Evolutionary conservation across 2,888 invertebrate genomes (phyloP).

Genomic region (Euproctis similis): DNA sequence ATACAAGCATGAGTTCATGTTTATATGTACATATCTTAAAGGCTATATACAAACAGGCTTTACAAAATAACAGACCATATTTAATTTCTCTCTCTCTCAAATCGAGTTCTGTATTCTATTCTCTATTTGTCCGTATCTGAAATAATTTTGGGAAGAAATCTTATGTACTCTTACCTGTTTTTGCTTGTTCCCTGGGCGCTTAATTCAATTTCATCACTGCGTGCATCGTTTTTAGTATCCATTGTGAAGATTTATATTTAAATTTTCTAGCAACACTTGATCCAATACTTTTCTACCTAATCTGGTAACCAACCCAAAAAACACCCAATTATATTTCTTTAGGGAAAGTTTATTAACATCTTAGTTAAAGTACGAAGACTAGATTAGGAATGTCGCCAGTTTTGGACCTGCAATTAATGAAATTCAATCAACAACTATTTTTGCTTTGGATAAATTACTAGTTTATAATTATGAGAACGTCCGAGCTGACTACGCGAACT

Average conservation of each 20-base stretch:
- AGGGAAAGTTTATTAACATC: conserved; percentile 61
- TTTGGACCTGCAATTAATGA: conserved; percentile 49
- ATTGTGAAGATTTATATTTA: conserved; percentile 32
- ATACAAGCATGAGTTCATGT: no score
- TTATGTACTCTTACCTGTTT: conserved; percentile 36
- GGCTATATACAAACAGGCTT: no score
- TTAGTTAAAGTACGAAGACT: conserved; percentile 50
- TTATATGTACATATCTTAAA: no score
- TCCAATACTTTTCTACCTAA: conserved; percentile 25
- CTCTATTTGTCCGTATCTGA: no score
- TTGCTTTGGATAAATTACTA: no score
- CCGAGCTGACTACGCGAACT: no score
- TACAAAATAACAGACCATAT: no score
- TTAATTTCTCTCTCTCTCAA: no score
- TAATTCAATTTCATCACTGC: conserved; percentile 61
- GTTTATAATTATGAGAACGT: no score
- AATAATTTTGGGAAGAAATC: neutral
- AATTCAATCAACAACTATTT: no score
- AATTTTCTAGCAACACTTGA: conserved; percentile 23
- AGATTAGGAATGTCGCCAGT: conserved; percentile 36
- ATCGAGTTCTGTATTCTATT: no score
- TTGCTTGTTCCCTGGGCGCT: conserved; percentile 61
- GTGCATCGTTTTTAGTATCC: conserved; percentile 57
- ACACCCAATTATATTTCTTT: conserved; percentile 23
- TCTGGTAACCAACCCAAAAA: no score